Evolutionary conservation across 1,140 invertebrate species (phyloP), one percentile per base, ranked within the genome.

Genomic region (Drosophila tristis): DNA sequence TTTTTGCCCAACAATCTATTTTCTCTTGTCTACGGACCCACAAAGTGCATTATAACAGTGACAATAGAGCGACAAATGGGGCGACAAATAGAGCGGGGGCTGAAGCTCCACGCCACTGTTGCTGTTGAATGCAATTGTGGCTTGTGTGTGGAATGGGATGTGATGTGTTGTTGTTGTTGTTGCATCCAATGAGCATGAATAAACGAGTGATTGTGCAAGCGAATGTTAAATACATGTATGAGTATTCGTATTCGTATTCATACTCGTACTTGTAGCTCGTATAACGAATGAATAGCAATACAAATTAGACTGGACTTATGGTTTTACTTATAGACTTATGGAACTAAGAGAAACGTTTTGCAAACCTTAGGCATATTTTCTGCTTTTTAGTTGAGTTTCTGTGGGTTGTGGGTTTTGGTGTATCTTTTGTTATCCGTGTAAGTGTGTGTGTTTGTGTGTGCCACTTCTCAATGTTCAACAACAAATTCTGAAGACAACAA

Each of bases 311-410:
- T 75, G 71, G 77, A 73, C 62, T 80, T 80, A 71, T 47, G 56
- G 56, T 71, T 39, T 49, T 71, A 80, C 54, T 72, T 49, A 75
- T 43, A 60, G 64, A 31, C 8, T 3, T 31, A 31, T 31, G 29
- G 48, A 51, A 73, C 64, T 57, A 70, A 57, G 44, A 68, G 51
- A 70, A 50, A 23, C 49, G 60, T 61, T 51, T 48, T 74, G 78
- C 82, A 82, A 89, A 86, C 82, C 82, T 86, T 87, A 78, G 82
- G 72, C 82, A 86, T 86, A 50, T 82, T 87, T 80, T 56, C 74
- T 64, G 66, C 66, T 73, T 60, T 60, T 77, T 57, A 72, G 75
- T 61, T 9, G 15, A 56, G 16, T 48, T 16, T 65, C 44, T 67
- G 26, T 64, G 31, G 20, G 51, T n/a, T 53, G 42, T 64, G 20